Evolutionary conservation across 2,888 invertebrate species (phyloP).

Genomic region (Loripinus fragilis): DNA sequence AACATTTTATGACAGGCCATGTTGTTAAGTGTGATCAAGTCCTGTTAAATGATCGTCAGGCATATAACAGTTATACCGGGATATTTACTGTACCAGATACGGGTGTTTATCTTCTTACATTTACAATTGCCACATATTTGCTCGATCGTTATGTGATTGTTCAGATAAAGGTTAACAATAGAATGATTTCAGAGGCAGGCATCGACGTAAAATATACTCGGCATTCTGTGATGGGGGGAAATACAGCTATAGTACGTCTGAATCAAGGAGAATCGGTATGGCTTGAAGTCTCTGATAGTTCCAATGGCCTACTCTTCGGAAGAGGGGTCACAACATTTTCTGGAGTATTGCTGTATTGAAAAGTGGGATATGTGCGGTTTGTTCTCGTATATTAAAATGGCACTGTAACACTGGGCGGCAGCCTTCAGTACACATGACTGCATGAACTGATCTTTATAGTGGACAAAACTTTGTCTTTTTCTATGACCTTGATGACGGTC

Average conservation of each 20-base stretch:
- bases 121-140: neutral
- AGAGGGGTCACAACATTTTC: neutral
- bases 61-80: neutral
- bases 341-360: neutral
- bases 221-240: neutral
- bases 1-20: neutral
- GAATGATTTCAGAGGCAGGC: neutral
- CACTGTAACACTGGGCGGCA: too few species aligned
- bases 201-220: neutral
- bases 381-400: too few species aligned
- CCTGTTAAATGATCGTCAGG: neutral
- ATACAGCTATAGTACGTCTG: neutral
- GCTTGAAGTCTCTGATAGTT: neutral
- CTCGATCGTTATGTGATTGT: neutral
- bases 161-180: neutral
- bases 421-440: too few species aligned
- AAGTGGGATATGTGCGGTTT: too few species aligned
- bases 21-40: conserved; percentile 1
- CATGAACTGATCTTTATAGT: too few species aligned
- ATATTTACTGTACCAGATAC: neutral
- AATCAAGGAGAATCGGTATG: neutral
- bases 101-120: neutral
- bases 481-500: too few species aligned
- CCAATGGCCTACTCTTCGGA: neutral
- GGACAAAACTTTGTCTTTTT: too few species aligned